A percentile compares a stretch with the other conserved stretches of the same genome.
phyloP scores from a whole-genome alignment of 2,888 invertebrate species.

The Nipponacmea schrenckii region DNA sequence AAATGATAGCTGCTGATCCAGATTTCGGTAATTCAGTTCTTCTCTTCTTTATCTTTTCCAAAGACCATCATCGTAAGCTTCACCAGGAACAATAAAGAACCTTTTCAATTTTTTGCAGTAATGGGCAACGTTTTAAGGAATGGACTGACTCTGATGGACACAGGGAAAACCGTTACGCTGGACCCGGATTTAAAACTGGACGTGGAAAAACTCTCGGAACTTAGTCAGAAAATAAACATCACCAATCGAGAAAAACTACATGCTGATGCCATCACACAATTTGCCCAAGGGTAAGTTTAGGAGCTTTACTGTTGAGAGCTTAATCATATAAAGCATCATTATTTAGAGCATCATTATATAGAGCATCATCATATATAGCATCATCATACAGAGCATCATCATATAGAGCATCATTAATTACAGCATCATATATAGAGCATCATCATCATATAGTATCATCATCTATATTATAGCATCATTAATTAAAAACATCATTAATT shows the following conservation, averaged over 20 bases:
- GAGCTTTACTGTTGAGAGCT: too few relatives aligned
- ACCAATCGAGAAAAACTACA: slow-evolving; percentile 67
- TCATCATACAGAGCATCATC: too few relatives aligned
- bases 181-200: slow-evolving; percentile 60
- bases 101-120: slow-evolving; percentile 54
- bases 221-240: slow-evolving; percentile 40
- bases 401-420: too few relatives aligned
- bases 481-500: too few relatives aligned
- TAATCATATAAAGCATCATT: too few relatives aligned
- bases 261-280: slow-evolving; percentile 66
- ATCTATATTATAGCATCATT: too few relatives aligned
- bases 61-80: too few relatives aligned
- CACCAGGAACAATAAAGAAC: too few relatives aligned
- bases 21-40: slow-evolving; percentile 64
- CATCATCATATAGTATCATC: too few relatives aligned
- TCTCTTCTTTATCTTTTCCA: background rate
- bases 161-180: slow-evolving; percentile 58
- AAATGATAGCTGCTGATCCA: slow-evolving; percentile 69
- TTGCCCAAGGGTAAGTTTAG: slow-evolving; percentile 67
- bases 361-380: too few relatives aligned
- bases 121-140: slow-evolving; percentile 69
- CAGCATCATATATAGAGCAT: too few relatives aligned
- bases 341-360: background rate
- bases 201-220: slow-evolving; percentile 58
- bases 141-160: slow-evolving; percentile 69